phyloP scores from a whole-genome alignment of 2,797 vertebrate genomes.

The Ispidina picta region DNA sequence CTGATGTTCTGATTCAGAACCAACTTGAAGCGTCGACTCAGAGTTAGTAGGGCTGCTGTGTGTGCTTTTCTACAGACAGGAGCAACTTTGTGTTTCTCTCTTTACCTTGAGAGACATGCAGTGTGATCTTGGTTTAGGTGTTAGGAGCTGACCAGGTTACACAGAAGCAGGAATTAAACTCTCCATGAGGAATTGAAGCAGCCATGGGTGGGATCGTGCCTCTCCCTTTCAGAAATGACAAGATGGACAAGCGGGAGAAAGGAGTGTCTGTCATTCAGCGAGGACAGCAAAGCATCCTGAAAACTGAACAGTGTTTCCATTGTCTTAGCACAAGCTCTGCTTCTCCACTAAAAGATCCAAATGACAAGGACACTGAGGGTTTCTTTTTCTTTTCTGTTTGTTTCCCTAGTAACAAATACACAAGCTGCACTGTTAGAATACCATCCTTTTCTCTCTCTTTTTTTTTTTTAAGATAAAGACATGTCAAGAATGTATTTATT shows the following conservation, averaged over 20 bases:
- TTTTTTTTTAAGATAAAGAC: neutral
- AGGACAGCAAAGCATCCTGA: slow-evolving; percentile 41
- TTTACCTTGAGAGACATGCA: neutral
- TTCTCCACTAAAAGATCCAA: slow-evolving; percentile 51
- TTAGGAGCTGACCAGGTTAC: neutral
- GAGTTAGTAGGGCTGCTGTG: neutral
- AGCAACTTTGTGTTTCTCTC: neutral
- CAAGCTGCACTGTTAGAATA: slow-evolving; percentile 57
- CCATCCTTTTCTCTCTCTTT: neutral
- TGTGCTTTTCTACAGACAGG: neutral
- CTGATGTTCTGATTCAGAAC: neutral
- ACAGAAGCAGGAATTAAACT: neutral
- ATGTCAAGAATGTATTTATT: neutral
- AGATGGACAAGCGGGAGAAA: slow-evolving; percentile 47
- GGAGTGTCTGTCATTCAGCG: slow-evolving; percentile 29
- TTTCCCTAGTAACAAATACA: slow-evolving; percentile 71
- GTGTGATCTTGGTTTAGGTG: neutral
- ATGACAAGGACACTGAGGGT: slow-evolving; percentile 56
- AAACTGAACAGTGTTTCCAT: slow-evolving; percentile 55
- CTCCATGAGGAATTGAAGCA: neutral
- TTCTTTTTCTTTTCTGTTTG: slow-evolving; percentile 58
- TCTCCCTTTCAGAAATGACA: slow-evolving; percentile 2
- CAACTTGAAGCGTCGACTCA: neutral
- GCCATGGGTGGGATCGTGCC: neutral
- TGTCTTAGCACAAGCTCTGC: slow-evolving; percentile 44